These are phyloP conservation scores for Mus musculus DNA, from an alignment of 2,113 vertebrate genomes.

Conservation along the genomic window GRCm39 chr4:76350001-76350500, in stretches of 20 bases:
- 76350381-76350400: neutral
- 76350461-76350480: neutral
- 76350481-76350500: constrained; percentile 3
- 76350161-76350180: neutral
- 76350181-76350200: neutral
- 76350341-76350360: neutral
- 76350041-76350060: neutral
- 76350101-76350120: neutral
- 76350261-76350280: neutral
- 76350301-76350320: neutral
- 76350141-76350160: neutral
- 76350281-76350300: neutral
- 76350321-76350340: neutral
- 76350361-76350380: neutral
- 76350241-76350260: neutral
- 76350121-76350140: neutral
- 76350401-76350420: neutral
- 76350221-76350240: neutral
- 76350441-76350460: neutral
- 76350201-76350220: neutral
- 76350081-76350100: constrained; percentile 9
- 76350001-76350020: neutral
- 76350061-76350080: neutral
- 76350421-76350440: neutral
- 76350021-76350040: constrained; percentile 21